Conservation (phyloP, 2,113 vertebrate genomes). For the Holacanthus passer region DNA sequence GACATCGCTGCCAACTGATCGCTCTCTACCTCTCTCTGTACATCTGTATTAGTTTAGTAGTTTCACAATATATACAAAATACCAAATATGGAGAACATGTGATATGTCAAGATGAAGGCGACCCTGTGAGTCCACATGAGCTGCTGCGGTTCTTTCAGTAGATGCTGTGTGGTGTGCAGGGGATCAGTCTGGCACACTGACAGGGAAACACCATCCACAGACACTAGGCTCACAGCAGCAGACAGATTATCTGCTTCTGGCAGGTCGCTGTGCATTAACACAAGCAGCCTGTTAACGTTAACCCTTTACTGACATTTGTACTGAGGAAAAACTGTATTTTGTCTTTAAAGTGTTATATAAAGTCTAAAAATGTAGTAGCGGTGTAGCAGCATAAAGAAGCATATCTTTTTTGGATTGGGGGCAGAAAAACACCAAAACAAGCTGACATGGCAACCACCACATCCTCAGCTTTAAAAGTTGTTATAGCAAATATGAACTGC, state of each 20-base stretch:
- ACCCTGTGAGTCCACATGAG: not conserved
- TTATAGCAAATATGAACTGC: not conserved
- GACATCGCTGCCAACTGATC: not conserved
- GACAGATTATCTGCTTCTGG: slow-evolving; percentile 42
- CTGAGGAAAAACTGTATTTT: not conserved
- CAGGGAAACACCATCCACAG: slow-evolving; percentile 5
- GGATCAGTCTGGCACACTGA: slow-evolving; percentile 2
- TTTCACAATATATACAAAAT: not conserved
- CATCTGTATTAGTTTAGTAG: not conserved
- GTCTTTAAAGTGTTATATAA: too few species aligned
- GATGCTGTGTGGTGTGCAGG: not conserved
- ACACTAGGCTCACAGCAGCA: slow-evolving; percentile 14
- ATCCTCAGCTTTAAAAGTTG: not conserved
- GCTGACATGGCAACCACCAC: not conserved
- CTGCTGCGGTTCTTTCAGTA: not conserved
- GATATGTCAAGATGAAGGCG: not conserved
- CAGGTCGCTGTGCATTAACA: slow-evolving; percentile 19
- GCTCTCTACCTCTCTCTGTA: not conserved
- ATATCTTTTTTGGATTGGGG: not conserved
- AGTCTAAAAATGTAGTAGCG: not conserved
- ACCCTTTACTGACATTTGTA: slow-evolving; percentile 5
- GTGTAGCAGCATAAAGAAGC: not conserved
- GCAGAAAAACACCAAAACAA: not conserved
- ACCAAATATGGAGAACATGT: not conserved
- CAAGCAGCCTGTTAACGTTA: not conserved